Evolutionary conservation across 1,140 invertebrate genomes (phyloP).

Genomic region (Cotesia typhae): DNA sequence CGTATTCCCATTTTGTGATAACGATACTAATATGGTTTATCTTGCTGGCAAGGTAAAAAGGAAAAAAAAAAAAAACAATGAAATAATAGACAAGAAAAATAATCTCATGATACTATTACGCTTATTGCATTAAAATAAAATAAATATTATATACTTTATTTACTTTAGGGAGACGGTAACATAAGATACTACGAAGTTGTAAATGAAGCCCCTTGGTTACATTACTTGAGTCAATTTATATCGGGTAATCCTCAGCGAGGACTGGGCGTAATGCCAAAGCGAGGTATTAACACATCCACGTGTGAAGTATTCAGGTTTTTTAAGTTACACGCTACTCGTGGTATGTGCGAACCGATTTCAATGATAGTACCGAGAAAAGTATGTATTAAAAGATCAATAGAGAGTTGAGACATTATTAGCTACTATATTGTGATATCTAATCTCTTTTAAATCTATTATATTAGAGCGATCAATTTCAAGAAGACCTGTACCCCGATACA

Average conservation of each 20-base stretch:
- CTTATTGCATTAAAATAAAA: slow-evolving; percentile 6
- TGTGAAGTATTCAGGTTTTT: slow-evolving; percentile 94
- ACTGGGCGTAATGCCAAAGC: slow-evolving; percentile 91
- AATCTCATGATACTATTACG: slow-evolving; percentile 16
- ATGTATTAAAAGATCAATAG: slow-evolving; percentile 36
- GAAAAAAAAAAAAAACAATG: neutral
- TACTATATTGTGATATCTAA: slow-evolving; percentile 28
- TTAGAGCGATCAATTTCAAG: slow-evolving; percentile 80
- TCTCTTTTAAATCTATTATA: slow-evolving; percentile 41
- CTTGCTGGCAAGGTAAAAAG: slow-evolving; percentile 83
- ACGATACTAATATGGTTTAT: slow-evolving; percentile 89
- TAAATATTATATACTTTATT: slow-evolving; percentile 20
- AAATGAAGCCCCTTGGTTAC: slow-evolving; percentile 83
- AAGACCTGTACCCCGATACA: slow-evolving; percentile 94
- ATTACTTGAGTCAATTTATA: slow-evolving; percentile 92
- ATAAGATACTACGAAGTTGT: slow-evolving; percentile 95
- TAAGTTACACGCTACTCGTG: slow-evolving; percentile 88
- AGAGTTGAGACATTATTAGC: slow-evolving; percentile 7
- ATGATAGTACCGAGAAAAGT: slow-evolving; percentile 94
- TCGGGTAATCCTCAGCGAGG: slow-evolving; percentile 89
- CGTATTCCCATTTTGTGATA: slow-evolving; percentile 92
- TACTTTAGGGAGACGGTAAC: slow-evolving; percentile 85
- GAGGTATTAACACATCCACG: slow-evolving; percentile 81
- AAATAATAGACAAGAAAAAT: neutral
- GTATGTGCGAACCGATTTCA: slow-evolving; percentile 88